Evolutionary conservation across 2,797 vertebrate genomes (phyloP).

Genomic region (Tragopan temminckii): DNA sequence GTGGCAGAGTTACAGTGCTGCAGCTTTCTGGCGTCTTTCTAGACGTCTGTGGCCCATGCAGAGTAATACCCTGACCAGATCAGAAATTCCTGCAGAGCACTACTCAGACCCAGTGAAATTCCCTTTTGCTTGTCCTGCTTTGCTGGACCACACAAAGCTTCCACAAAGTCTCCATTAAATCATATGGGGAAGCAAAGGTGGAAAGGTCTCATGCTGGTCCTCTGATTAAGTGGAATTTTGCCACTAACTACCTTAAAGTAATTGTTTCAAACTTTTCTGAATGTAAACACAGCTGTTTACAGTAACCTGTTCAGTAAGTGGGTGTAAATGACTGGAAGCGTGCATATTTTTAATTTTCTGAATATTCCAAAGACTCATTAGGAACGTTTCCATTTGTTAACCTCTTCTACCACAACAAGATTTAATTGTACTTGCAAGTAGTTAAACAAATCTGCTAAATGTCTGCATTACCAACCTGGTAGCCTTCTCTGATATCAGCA

Average conservation of each 20-base stretch:
- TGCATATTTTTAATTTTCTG: neutral
- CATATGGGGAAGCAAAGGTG: neutral
- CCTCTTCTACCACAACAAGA: slow-evolving; percentile 10
- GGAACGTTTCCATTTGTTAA: slow-evolving; percentile 48
- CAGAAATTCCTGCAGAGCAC: neutral
- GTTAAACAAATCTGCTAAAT: slow-evolving; percentile 78
- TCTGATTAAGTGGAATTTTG: neutral
- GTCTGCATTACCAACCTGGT: slow-evolving; percentile 44
- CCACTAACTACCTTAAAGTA: neutral
- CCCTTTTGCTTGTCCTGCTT: neutral
- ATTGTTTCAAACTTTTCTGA: neutral
- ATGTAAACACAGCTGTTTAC: neutral
- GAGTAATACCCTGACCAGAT: neutral
- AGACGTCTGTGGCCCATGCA: neutral
- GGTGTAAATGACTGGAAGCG: neutral
- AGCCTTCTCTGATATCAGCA: too few species aligned
- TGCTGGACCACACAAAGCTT: neutral
- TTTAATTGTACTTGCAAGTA: slow-evolving; percentile 76
- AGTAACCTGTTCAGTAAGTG: neutral
- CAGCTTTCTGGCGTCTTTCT: neutral
- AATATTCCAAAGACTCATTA: slow-evolving; percentile 36
- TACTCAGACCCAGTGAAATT: neutral
- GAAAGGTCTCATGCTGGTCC: neutral
- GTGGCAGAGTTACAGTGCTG: neutral
- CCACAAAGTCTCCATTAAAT: neutral